A percentile compares a stretch with the other conserved stretches of the same genome.
These are phyloP conservation scores for Brachyalestes nurse DNA, from an alignment of 2,797 vertebrate genomes.

Conservation along the genomic window DNA sequence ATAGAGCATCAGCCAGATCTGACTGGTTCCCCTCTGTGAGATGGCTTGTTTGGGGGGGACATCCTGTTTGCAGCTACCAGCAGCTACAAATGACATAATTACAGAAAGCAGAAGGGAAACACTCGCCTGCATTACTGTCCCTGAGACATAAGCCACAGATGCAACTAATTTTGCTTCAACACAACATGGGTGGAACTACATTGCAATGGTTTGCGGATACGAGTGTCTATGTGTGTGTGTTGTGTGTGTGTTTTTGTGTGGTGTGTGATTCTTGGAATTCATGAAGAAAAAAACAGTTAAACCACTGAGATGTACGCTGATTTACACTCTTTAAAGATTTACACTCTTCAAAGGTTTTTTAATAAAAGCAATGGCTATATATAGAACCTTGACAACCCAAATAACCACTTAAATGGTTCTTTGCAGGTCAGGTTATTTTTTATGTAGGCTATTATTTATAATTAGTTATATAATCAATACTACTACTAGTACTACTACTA, in stretches of 20 bases:
- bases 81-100: conserved; percentile 81
- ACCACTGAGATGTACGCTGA: conserved; percentile 51
- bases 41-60: conserved; percentile 66
- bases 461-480: no score
- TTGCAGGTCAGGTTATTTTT: no score
- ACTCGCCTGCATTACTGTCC: conserved; percentile 61
- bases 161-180: conserved; percentile 74
- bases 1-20: conserved; percentile 60
- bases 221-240: conserved; percentile 1
- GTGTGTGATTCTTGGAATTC: conserved; percentile 11
- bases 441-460: no score
- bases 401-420: no score
- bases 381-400: neutral
- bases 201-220: conserved; percentile 61
- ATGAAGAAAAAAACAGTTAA: conserved; percentile 5
- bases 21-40: conserved; percentile 56
- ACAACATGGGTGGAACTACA: conserved; percentile 75
- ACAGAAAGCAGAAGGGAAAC: conserved; percentile 68
- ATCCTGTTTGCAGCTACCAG: conserved; percentile 77
- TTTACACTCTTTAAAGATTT: no score
- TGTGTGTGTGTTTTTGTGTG: no score
- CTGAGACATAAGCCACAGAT: conserved; percentile 72
- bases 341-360: neutral
- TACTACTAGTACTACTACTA: no score
- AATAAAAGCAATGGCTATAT: conserved; percentile 47